These are phyloP conservation scores for Squalus acanthias DNA, from an alignment of 2,797 vertebrate species.

Conservation along the genomic window DNA sequence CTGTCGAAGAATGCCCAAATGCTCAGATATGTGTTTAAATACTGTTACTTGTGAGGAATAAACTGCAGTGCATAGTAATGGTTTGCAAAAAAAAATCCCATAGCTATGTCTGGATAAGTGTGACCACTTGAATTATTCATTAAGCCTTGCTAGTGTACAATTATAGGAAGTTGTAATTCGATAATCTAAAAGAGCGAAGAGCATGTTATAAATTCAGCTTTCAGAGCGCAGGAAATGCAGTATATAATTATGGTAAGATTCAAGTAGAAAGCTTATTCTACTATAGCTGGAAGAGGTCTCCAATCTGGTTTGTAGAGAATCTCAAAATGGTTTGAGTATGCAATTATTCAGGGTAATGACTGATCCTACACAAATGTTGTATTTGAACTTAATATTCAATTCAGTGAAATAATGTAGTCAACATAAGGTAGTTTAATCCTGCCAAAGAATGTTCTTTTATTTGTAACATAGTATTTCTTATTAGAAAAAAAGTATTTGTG, in stretches of 20 bases:
- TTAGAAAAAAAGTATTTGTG: background rate
- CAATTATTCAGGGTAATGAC: background rate
- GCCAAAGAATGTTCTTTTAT: background rate
- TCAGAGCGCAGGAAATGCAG: background rate
- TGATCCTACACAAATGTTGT: background rate
- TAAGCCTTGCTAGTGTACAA: background rate
- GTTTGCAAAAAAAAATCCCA: background rate
- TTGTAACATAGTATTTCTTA: background rate
- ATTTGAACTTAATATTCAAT: background rate
- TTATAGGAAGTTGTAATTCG: background rate
- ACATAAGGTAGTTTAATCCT: background rate
- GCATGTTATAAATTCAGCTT: background rate
- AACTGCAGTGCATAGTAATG: background rate
- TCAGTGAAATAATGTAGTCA: background rate
- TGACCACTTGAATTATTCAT: background rate
- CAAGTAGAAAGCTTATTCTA: background rate
- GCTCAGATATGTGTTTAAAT: background rate
- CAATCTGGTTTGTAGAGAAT: background rate
- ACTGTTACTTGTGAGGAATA: background rate
- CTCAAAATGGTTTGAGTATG: background rate
- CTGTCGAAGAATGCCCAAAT: background rate
- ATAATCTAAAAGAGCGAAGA: background rate
- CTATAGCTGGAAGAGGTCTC: background rate
- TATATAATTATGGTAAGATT: background rate
- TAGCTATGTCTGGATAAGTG: background rate